Conservation (phyloP, 1,140 invertebrate genomes). For the Pogonus chalceus region DNA sequence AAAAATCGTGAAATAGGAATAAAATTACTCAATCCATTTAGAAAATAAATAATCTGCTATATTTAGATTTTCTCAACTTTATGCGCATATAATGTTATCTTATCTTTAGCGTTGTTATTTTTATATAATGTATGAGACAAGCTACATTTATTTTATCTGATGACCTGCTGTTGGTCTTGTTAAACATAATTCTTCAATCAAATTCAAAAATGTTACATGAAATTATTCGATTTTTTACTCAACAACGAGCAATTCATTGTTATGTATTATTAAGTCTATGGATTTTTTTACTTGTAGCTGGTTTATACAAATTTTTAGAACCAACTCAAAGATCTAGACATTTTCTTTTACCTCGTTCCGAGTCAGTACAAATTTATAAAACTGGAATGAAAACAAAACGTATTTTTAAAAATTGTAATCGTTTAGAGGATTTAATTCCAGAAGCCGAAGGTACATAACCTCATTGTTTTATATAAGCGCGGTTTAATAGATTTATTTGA, state of each 20-base stretch:
- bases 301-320: slow-evolving; percentile 69
- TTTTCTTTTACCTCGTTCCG: slow-evolving; percentile 29
- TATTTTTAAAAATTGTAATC: slow-evolving; percentile 56
- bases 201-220: slow-evolving; percentile 24
- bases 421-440: slow-evolving; percentile 48
- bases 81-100: not conserved
- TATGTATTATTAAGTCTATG: slow-evolving; percentile 65
- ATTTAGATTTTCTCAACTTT: not conserved
- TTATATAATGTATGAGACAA: not conserved
- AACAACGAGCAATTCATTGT: slow-evolving; percentile 65
- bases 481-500: slow-evolving; percentile 6
- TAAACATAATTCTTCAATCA: not conserved
- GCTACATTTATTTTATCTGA: not conserved
- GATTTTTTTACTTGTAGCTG: slow-evolving; percentile 66
- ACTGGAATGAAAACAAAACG: slow-evolving; percentile 49
- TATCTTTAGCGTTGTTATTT: not conserved
- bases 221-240: slow-evolving; percentile 56
- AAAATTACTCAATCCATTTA: not conserved
- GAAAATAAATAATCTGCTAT: not conserved
- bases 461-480: slow-evolving; percentile 8
- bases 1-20: too few species aligned
- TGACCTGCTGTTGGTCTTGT: not conserved
- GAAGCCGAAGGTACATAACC: slow-evolving; percentile 53
- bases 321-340: slow-evolving; percentile 39
- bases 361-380: slow-evolving; percentile 41